Evolutionary conservation across 1,140 invertebrate species (phyloP), one percentile per base, ranked within the genome.

Genomic region (Centruroides vittatus): DNA sequence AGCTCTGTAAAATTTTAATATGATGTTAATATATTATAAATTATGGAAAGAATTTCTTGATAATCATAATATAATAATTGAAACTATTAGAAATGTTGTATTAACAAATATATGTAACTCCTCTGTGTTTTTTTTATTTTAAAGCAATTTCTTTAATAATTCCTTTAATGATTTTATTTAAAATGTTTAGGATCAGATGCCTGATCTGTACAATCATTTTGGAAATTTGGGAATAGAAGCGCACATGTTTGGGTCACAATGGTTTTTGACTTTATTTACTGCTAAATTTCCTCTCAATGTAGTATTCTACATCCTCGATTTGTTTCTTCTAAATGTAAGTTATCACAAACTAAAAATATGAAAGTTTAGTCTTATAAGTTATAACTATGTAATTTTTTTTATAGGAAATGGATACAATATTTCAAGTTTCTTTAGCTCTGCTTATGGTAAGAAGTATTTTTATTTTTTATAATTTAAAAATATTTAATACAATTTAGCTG

Each of bases 211-310:
- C 69, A 81, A 84, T 64, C 96, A 99, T 76, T 97, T 99, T 76
- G 80, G 80, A 65, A 86, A 90, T 71, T 82, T 92, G 70, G 61
- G 61, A 47, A 58, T 64, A 51, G 96, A 99, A 76, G 87, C 92
- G 57, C 96, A 99, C 76, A 99, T 99, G 96, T 99, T 93, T 76
- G 96, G 94, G 35, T 93, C 90, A 47, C 96, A 99, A 78, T 99
- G 97, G 97, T 98, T 99, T 79, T 82, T 99, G 34, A 99, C 96
- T 0, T 77, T 99, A n/a, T 99, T 97, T 77, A 99, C 96, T 4
- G 94, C 96, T n/a, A 87, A 97, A 72, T 99, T 99, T 76, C 96
- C 96, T 5, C 78, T 99, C 2, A 90, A 88, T 72, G 85, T 98
- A 73, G 96, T 99, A 11, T 99, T 97, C 77, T 91, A 93, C 71